Base-by-base conservation (phyloP, 1,140 invertebrate genomes). In the Aphelenchoides besseyi region DNA sequence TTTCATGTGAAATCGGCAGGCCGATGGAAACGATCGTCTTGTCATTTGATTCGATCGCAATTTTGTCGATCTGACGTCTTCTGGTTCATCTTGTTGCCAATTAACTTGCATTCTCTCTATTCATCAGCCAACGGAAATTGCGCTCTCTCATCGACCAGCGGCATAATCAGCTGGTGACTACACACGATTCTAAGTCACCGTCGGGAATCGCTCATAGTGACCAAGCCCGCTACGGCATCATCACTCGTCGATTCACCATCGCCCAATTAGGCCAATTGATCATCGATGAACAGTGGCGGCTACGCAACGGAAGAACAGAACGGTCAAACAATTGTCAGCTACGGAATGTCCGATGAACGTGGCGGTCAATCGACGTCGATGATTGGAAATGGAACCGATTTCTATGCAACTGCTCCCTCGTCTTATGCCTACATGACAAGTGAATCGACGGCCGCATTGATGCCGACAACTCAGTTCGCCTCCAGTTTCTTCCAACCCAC, bases 401-500 rank as follows among this genome's bases (percentile, higher is more conserved):
- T 59, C 55, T 59, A 59, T 33, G 5, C 55, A 28, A 33, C 5
- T 33, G 23, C 12, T 48, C 41, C 41, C 12, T 23, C 41, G 41
- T 18, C 55, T 23, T 59, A 59, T 33, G 55, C 18, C 26, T 59
- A 59, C 18, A 33, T 59, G 55, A 5, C 55, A 12, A 23, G 23
- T 33, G 5, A 12, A 23, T 16, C 41, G 41, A 48, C 41, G 41
- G 41, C 55, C 55, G 18, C 5, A 5, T 59, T 59, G 55, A 23
- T 59, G 55, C 55, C 55, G 5, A 23, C 55, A 33, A 23, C 55
- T 59, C 55, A 28, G 18, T 18, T 59, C 5, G 5, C 55, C 5
- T 5, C 55, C 55, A 59, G 23, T 33, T 59, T 59, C 55, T 59
- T 59, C 18, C 55, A 59, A 23, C 55, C 26, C 5, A 33, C 55